These are phyloP conservation scores for Acrobasis consociella DNA, from an alignment of 2,888 invertebrate genomes.

Conservation along the genomic window DNA sequence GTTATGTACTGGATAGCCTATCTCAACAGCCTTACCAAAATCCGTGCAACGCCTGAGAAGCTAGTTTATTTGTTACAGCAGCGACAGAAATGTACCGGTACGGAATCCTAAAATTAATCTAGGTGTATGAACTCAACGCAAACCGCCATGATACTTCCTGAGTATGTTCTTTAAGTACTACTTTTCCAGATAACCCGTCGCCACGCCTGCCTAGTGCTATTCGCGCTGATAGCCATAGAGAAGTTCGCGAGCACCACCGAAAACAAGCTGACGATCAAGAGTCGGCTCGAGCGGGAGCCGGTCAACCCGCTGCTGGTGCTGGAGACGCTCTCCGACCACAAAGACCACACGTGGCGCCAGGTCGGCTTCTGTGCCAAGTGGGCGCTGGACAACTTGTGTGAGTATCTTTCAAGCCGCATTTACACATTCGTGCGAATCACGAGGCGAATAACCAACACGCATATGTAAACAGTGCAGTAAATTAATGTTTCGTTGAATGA, in stretches of 20 bases:
- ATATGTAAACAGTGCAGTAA: too few species aligned
- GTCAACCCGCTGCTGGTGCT: conserved; percentile 87
- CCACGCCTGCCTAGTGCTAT: conserved; percentile 90
- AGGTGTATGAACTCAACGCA: too few species aligned
- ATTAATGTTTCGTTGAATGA: too few species aligned
- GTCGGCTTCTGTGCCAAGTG: conserved; percentile 97
- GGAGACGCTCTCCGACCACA: conserved; percentile 85
- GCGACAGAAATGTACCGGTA: too few species aligned
- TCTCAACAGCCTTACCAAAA: too few species aligned
- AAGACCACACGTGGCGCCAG: conserved; percentile 88
- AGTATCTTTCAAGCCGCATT: conserved; percentile 36
- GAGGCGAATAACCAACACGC: too few species aligned
- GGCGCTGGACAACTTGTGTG: conserved; percentile 94
- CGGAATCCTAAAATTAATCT: too few species aligned
- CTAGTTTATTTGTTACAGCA: too few species aligned
- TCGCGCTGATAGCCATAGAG: conserved; percentile 94
- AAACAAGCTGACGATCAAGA: conserved; percentile 91
- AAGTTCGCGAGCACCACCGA: conserved; percentile 97
- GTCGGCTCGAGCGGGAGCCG: conserved; percentile 80
- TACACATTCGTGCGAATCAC: too few species aligned
- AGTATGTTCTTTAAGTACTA: conserved; percentile 2
- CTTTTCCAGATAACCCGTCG: conserved; percentile 55
- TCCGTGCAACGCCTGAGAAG: too few species aligned
- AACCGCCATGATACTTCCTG: background rate
- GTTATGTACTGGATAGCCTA: too few species aligned